Conservation (phyloP, 2,797 vertebrate genomes). For the Anniella stebbinsi region DNA sequence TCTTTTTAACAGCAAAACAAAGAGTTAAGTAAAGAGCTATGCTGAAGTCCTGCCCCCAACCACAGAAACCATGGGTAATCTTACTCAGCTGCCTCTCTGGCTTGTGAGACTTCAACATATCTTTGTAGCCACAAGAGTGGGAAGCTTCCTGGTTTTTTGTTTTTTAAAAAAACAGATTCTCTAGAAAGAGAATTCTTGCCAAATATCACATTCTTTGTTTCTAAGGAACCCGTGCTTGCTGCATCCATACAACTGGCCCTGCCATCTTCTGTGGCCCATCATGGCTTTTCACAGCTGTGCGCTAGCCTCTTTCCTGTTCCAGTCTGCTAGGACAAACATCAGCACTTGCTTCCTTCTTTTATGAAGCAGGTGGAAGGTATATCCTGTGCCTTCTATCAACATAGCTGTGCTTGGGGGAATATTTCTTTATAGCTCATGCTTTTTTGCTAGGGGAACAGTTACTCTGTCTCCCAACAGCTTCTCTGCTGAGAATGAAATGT, state of each 20-base stretch:
- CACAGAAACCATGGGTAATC: no score
- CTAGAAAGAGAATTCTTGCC: neutral
- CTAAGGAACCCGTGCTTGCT: neutral
- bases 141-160: neutral
- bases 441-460: neutral
- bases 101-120: neutral
- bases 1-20: neutral
- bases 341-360: neutral
- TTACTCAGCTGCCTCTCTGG: neutral
- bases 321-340: neutral
- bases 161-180: neutral
- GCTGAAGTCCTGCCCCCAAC: neutral
- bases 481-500: neutral
- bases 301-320: neutral
- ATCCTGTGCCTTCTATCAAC: no score
- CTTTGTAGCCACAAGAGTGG: neutral
- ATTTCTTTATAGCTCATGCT: neutral
- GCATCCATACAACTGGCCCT: neutral
- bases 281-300: neutral
- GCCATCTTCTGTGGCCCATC: neutral
- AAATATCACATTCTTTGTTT: neutral
- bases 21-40: neutral
- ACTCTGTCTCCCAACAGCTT: neutral
- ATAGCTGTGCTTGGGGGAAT: neutral
- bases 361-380: neutral